These are phyloP conservation scores for Xiphydria camelus DNA, from an alignment of 2,888 invertebrate genomes.

Conservation along the genomic window DNA sequence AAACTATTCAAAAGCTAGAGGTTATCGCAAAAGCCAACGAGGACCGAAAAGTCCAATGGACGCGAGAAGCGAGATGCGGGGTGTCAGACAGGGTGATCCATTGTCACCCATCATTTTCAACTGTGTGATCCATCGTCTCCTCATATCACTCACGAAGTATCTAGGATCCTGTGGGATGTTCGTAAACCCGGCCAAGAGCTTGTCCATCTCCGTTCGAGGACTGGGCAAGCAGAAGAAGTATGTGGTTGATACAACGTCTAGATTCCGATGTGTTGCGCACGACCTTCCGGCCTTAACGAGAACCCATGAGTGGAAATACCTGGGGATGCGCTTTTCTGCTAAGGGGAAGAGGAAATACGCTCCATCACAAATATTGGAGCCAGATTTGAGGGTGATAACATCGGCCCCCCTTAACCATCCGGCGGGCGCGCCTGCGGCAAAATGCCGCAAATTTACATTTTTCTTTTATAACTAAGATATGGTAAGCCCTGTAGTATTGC, in stretches of 20 bases:
- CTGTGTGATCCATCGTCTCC: constrained; percentile 12
- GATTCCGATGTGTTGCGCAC: constrained; percentile 3
- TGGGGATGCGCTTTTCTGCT: not conserved
- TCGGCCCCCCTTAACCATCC: constrained; percentile 23
- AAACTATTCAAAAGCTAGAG: too few species aligned
- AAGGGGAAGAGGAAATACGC: too few species aligned
- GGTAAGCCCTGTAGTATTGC: too few species aligned
- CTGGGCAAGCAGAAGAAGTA: constrained; percentile 20
- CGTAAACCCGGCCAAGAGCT: constrained; percentile 31
- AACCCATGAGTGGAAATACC: not conserved
- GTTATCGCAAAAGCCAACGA: too few species aligned
- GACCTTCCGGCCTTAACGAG: not conserved
- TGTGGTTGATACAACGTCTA: constrained; percentile 3
- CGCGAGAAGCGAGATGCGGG: too few species aligned
- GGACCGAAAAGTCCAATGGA: too few species aligned
- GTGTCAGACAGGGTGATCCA: constrained; percentile 24
- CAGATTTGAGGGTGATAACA: constrained; percentile 3
- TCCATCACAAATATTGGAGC: not conserved
- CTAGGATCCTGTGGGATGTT: constrained; percentile 29
- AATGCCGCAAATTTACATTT: too few species aligned
- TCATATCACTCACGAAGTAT: too few species aligned
- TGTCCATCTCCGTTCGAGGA: constrained; percentile 5
- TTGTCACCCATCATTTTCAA: constrained; percentile 23
- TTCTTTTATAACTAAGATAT: too few species aligned
- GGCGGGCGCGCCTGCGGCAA: constrained; percentile 19